phyloP scores from a whole-genome alignment of 2,797 vertebrate genomes.

The Lateolabrax maculatus region DNA sequence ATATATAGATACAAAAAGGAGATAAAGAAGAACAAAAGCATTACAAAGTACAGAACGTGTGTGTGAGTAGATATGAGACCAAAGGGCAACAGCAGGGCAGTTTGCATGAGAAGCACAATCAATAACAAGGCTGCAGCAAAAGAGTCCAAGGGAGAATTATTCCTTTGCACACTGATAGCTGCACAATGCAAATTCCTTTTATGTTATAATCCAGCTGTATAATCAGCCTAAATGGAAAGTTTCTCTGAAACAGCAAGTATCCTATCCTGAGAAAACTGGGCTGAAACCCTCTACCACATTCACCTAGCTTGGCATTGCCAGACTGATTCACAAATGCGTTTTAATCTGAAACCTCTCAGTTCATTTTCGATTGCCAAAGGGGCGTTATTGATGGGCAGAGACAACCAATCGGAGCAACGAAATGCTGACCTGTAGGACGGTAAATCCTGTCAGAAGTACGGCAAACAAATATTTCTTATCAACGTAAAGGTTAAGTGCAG shows the following conservation, averaged over 20 bases:
- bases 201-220: conserved; percentile 14
- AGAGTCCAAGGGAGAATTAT: conserved; percentile 8
- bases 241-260: not conserved
- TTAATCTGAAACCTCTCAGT: too few relatives aligned
- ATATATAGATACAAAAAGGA: conserved; percentile 49
- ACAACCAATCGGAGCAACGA: too few relatives aligned
- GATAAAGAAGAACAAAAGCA: conserved; percentile 41
- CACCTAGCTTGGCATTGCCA: too few relatives aligned
- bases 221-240: conserved; percentile 2
- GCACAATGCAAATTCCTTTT: conserved; percentile 22
- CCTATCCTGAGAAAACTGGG: not conserved
- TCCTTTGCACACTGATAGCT: conserved; percentile 25
- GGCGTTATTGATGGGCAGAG: too few relatives aligned
- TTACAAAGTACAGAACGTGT: not conserved
- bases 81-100: conserved; percentile 45
- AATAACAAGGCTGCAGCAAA: conserved; percentile 34
- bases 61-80: conserved; percentile 23
- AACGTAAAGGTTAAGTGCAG: too few relatives aligned
- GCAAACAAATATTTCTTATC: too few relatives aligned
- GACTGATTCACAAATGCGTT: too few relatives aligned
- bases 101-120: conserved; percentile 51
- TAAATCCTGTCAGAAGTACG: too few relatives aligned
- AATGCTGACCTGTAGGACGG: too few relatives aligned
- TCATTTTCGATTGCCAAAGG: too few relatives aligned
- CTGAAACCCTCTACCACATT: not conserved